Conservation (phyloP, 2,113 vertebrate species). For the Rhagologus leucostigma region DNA sequence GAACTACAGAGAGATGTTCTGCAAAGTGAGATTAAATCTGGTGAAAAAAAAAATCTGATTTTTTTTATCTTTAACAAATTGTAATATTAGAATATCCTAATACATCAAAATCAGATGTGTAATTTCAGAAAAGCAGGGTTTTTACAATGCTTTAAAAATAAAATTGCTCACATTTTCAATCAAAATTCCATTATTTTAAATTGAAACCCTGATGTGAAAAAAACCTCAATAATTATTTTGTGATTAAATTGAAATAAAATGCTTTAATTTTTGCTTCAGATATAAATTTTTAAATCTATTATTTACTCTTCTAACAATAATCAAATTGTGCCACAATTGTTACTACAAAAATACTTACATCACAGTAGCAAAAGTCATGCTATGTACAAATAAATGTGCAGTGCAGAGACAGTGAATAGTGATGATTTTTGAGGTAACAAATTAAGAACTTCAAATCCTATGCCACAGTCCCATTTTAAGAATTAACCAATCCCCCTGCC, state of each 20-base stretch:
- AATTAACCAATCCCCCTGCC: background rate
- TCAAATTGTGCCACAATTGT: background rate
- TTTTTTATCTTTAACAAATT: background rate
- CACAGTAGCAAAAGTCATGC: background rate
- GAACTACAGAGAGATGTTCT: background rate
- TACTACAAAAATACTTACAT: background rate
- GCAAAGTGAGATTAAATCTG: background rate
- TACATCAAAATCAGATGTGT: background rate
- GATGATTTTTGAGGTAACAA: background rate
- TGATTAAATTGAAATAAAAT: background rate
- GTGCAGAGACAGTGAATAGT: background rate
- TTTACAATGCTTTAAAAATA: background rate
- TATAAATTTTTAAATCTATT: background rate
- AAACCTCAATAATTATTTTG: background rate
- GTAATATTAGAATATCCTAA: background rate
- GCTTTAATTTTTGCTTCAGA: background rate
- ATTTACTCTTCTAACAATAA: background rate
- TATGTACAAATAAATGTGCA: background rate
- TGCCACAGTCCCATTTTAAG: background rate
- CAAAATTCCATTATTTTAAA: background rate
- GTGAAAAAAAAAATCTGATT: background rate
- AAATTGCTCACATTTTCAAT: background rate
- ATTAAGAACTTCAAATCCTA: background rate
- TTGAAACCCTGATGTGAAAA: background rate
- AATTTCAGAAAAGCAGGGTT: background rate